Percentiles rank a stretch among this genome's conserved stretches.
Conservation (phyloP, 2,113 vertebrate species). For the Triplophysa rosa region DNA sequence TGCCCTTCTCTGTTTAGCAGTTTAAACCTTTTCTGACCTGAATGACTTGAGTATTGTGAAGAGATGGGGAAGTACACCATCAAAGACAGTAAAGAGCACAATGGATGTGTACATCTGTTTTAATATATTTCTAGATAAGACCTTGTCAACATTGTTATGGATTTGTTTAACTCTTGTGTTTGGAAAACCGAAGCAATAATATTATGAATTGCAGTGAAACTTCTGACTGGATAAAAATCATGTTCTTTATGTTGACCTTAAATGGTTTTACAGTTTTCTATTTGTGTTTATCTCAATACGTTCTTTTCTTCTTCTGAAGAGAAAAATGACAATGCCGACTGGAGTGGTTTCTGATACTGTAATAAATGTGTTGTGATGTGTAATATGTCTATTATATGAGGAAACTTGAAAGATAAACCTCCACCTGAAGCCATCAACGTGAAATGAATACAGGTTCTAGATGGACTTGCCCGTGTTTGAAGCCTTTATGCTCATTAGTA, state of each 20-base stretch:
- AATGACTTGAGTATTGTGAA: constrained; percentile 25
- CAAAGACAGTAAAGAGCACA: constrained; percentile 27
- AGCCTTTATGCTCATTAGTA: constrained; percentile 33
- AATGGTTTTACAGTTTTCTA: constrained; percentile 33
- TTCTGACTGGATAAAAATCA: constrained; percentile 30
- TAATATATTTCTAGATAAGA: constrained; percentile 35
- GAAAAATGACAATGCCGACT: constrained; percentile 11
- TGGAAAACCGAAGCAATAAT: constrained; percentile 54
- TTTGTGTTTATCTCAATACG: constrained; percentile 36
- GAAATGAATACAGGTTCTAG: not conserved
- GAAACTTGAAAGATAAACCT: not conserved
- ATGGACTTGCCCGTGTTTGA: not conserved
- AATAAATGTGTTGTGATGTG: constrained; percentile 43
- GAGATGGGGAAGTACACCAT: not conserved
- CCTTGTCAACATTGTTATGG: constrained; percentile 34
- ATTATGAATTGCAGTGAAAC: constrained; percentile 34
- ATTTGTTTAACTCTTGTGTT: constrained; percentile 49
- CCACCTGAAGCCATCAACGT: not conserved
- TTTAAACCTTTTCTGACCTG: constrained; percentile 33
- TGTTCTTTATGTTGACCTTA: constrained; percentile 28
- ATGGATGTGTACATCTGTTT: constrained; percentile 40
- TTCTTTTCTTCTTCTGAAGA: constrained; percentile 25
- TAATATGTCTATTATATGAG: constrained; percentile 24
- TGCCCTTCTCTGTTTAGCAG: constrained; percentile 34
- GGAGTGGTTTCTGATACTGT: constrained; percentile 30